Base-by-base conservation (phyloP, 2,888 invertebrate genomes). In the Drosophila ezoana region DNA sequence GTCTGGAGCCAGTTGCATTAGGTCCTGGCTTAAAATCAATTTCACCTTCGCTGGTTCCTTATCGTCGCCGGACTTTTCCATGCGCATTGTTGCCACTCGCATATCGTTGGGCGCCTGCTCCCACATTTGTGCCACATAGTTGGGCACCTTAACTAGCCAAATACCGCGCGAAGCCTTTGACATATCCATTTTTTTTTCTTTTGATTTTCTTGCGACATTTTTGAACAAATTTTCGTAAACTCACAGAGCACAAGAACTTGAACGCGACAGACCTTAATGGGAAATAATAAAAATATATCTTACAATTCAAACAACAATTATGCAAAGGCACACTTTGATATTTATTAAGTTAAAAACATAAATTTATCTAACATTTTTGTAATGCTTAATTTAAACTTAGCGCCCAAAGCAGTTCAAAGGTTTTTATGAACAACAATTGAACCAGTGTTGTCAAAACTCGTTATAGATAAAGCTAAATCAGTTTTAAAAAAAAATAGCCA, bases 121-220 rank as follows among this genome's bases (percentile, higher is more conserved):
- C 71, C 70, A 71, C 16, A 64, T n/a, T 1, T 32, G 11, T 10
- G 69, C 49, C 41, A 71, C 59, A 35, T 69, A 71, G 32, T 59
- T 69, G 9, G 71, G 70, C 58, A 71, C 57, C 47, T 69, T 71
- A 1, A 71, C 71, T 1, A 71, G 20, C 71, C 71, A 71, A 45
- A 56, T 14, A 13, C 40, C 43, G 2, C 45, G 43, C 0, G 9
- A 6, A 16, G 16, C 35, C 1, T 56, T 41, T 9, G 43, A 4
- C 58, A 59, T 18, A 5, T 69, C 54, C 64, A 69, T 10, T 6
- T 51, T 69, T 2, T 44, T 0, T 58, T 69, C 44, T 41, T 41
- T 6, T 0, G 9, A 23, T 3, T 32, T 38, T 63, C 51, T 6
- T 49, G 11, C 0, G 62, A 33, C 62, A 68, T 68, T 20, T 58